Evolutionary conservation across 1,140 invertebrate species (phyloP), one percentile per base, ranked within the genome.

Genomic region (Cyrtorhinus lividipennis): DNA sequence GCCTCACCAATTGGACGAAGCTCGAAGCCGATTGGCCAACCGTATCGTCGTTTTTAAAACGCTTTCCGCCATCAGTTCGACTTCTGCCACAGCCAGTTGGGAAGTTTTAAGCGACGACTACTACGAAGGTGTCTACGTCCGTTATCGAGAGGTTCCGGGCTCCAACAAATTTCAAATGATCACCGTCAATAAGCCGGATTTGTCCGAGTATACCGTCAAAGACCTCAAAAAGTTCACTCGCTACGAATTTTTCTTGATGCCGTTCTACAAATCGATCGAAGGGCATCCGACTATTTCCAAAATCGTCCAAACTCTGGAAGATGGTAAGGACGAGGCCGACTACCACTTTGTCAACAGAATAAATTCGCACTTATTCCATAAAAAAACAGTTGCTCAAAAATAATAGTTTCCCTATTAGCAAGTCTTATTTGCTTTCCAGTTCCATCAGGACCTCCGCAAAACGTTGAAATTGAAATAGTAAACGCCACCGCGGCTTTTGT

Each of bases 91-190:
- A 74, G 79, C 94, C 66, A 80, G 82, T 62, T 95, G 92, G 91
- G 85, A 86, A 77, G 83, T 92, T 30, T 22, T 63, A 26, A 75
- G 76, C 20, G 74, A 75, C 2, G 76, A 79, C 61, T 73, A 77
- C 68, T 80, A 94, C 0, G 88, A 96, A 77, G 93, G 94, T 13
- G 85, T 94, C n/a, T 93, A 95, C 71, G 87, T 97, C 58, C 84
- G 92, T 63, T 98, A 92, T 72, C 83, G 90, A 61, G 84, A 89
- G 69, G 76, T 87, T 61, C 83, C 82, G 56, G 79, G 80, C 13
- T 72, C 76, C 56, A 75, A 77, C 0, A 81, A 84, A 67, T 84
- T 83, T 69, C 80, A 81, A 66, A 84, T 85, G 71, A 74, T 85
- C 2, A 85, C 83, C 1, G 83, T 86, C 0, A 71, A 83, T 45